phyloP scores from a whole-genome alignment of 2,113 vertebrate genomes.

The Cebidichthys violaceus region DNA sequence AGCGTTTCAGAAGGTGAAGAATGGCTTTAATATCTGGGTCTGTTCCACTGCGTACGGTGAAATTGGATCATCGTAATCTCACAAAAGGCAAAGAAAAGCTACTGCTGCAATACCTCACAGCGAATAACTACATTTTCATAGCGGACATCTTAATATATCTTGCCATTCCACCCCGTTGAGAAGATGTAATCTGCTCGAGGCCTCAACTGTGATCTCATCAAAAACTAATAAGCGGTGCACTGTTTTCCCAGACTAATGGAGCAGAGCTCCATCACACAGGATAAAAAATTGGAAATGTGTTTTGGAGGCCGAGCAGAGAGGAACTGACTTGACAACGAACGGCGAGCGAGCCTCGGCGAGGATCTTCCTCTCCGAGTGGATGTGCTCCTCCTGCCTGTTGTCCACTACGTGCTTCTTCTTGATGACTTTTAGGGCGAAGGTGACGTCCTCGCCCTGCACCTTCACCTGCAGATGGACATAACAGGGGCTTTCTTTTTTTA shows the following conservation, averaged over 20 bases:
- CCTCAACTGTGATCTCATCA: slow-evolving; percentile 60
- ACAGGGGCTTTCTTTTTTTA: neutral
- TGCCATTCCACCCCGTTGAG: slow-evolving; percentile 13
- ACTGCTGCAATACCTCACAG: slow-evolving; percentile 35
- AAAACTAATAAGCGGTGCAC: slow-evolving; percentile 49
- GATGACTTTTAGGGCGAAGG: slow-evolving; percentile 84
- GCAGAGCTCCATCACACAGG: slow-evolving; percentile 21
- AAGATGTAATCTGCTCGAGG: slow-evolving; percentile 31
- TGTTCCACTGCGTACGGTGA: neutral
- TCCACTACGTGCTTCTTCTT: slow-evolving; percentile 86
- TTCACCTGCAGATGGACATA: slow-evolving; percentile 73
- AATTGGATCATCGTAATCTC: slow-evolving; percentile 48
- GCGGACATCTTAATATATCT: slow-evolving; percentile 19
- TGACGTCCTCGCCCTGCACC: slow-evolving; percentile 76
- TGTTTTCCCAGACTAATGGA: slow-evolving; percentile 45
- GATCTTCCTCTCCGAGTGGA: slow-evolving; percentile 85
- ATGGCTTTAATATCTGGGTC: slow-evolving; percentile 63
- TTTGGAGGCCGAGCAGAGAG: neutral
- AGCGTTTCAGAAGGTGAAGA: slow-evolving; percentile 32
- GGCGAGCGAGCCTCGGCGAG: slow-evolving; percentile 80
- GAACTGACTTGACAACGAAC: slow-evolving; percentile 80
- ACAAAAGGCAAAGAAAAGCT: slow-evolving; percentile 37
- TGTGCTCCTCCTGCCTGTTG: slow-evolving; percentile 86
- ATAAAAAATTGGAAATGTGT: slow-evolving; percentile 22
- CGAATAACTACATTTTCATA: slow-evolving; percentile 44